A percentile compares a stretch with the other conserved stretches of the same genome.
phyloP scores from a whole-genome alignment of 64 coral and sea anemone genomes.

The Stylophora pistillata region DNA sequence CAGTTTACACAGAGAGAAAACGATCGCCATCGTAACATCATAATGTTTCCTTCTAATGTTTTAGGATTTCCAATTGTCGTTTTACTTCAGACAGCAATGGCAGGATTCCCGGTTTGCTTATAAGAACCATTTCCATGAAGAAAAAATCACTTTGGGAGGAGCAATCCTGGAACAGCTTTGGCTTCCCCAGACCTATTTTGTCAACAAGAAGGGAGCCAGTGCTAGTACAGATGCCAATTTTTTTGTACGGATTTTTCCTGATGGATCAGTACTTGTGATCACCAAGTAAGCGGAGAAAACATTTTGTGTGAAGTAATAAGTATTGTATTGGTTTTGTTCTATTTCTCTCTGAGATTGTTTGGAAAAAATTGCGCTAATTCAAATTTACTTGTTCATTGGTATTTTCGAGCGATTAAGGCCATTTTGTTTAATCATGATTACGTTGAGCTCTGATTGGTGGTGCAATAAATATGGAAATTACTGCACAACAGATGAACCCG shows the following conservation, averaged over 20 bases:
- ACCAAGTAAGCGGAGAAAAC: conserved; percentile 8
- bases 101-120: conserved; percentile 51
- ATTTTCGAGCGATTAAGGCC: no score
- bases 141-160: conserved; percentile 31
- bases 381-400: no score
- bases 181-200: conserved; percentile 61
- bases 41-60: background rate
- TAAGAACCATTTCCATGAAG: conserved; percentile 15
- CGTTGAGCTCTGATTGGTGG: no score
- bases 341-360: no score
- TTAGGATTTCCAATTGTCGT: conserved; percentile 53
- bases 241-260: conserved; percentile 36
- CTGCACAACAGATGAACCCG: no score
- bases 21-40: background rate
- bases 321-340: no score
- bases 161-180: conserved; percentile 35
- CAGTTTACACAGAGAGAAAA: no score
- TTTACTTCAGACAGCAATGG: conserved; percentile 56
- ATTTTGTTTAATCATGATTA: no score
- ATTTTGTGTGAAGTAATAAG: no score
- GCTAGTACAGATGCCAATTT: background rate
- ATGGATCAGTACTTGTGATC: conserved; percentile 24
- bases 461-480: no score
- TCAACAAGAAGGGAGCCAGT: conserved; percentile 37
- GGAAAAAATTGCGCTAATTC: no score